Conservation (phyloP, 2,888 invertebrate species). For the Agrochola circellaris region DNA sequence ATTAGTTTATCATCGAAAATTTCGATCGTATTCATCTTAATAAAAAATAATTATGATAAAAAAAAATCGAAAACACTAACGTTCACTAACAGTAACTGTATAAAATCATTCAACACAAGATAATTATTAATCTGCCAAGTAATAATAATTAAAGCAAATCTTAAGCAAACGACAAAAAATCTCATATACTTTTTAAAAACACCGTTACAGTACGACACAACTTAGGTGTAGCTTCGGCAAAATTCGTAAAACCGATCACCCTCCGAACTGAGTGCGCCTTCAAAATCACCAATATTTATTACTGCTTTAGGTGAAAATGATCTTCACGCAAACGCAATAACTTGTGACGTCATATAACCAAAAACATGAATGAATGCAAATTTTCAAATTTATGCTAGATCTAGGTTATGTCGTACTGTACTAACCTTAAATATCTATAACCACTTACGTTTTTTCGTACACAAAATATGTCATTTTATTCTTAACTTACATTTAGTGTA, state of each 20-base stretch:
- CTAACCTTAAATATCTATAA: constrained; percentile 68
- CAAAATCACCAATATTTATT: too few species aligned
- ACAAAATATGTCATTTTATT: constrained; percentile 89
- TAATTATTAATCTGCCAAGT: constrained; percentile 80
- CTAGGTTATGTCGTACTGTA: not conserved
- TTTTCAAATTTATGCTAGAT: too few species aligned
- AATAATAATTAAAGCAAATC: constrained; percentile 87
- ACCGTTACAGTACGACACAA: constrained; percentile 53
- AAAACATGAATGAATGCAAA: too few species aligned
- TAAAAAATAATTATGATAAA: constrained; percentile 72
- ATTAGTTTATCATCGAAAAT: constrained; percentile 63
- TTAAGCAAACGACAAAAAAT: constrained; percentile 81
- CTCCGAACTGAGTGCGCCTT: too few species aligned
- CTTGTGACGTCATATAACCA: too few species aligned
- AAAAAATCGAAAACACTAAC: constrained; percentile 78
- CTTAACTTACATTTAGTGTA: constrained; percentile 75
- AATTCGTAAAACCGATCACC: too few species aligned
- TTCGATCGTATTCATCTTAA: constrained; percentile 58
- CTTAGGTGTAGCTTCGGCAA: too few species aligned
- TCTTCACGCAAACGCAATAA: too few species aligned
- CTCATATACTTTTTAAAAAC: constrained; percentile 76
- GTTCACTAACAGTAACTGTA: constrained; percentile 78
- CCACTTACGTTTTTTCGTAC: constrained; percentile 78
- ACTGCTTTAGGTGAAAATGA: too few species aligned
- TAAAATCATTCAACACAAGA: constrained; percentile 82